Base-by-base conservation (phyloP, 2,888 invertebrate genomes). In the Epirrita christyi region DNA sequence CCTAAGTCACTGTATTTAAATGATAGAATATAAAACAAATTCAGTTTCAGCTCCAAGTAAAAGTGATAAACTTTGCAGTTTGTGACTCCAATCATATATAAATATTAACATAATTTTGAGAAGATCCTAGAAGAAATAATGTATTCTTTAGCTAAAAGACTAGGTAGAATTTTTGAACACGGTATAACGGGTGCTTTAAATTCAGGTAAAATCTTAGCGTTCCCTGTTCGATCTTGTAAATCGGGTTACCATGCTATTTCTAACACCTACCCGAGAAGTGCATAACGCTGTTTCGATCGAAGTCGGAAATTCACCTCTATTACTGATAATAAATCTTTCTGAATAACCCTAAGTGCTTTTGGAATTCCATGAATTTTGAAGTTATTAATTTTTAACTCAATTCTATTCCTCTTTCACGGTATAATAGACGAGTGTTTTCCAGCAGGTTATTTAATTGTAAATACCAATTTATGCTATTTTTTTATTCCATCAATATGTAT, bases 141-240 rank as follows among this genome's bases (percentile, higher is more conserved):
- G 5, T 11, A 9, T 6, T 37, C 37, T n/a, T n/a, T n/a, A n/a
- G n/a, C n/a, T n/a, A n/a, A 54, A 43, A 42, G 34, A 29, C 46
- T 21, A 13, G 41, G 21, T 32, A 27, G 46, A 40, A 50, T 15
- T 50, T 50, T 56, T 46, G 14, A 45, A 50, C 21, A 37, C 21
- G 48, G 14, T 42, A 47, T 55, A 55, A 55, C 27, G 28, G 49
- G 40, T 56, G 41, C 56, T 51, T 32, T 43, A 57, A 52, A 53
- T 44, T 15, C 48, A 40, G 44, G 44, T 48, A 28, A 48, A 52
- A 54, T 54, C 54, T 53, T 46, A 52, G 34, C 15, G 37, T 51
- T 47, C n/a, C 42, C 36, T 42, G 51, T 56, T 41, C 55, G 21
- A 28, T 47, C 47, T 46, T 57, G 43, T 51, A 57, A 51, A 48